Base-by-base conservation (phyloP, 2,888 invertebrate genomes). In the Lasioglossum villosulum region DNA sequence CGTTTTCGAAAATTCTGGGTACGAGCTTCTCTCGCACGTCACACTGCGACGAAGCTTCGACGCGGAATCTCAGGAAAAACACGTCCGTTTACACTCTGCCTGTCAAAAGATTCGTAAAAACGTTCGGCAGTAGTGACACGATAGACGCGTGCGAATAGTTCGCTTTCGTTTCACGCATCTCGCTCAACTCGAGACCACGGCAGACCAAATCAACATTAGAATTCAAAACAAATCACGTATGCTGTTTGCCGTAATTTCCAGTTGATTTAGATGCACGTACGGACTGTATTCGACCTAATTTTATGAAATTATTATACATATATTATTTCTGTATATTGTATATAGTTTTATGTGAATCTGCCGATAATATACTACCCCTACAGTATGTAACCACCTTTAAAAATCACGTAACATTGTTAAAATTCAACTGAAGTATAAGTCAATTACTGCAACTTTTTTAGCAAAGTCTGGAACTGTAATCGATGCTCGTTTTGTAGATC, bases 81-180 rank as follows among this genome's bases (percentile, higher is more conserved):
- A 34, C 23, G 12, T 34, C 34, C 10, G 12, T 52, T 73, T 52
- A 73, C 48, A 52, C 19, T 23, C 48, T 82, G 80, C 80, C 87
- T 56, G 63, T 86, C 78, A 78, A 89, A 86, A 88, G 72, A 86
- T 88, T 63, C 48, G 72, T 87, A 83, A 81, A 84, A 89, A 80
- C 78, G 84, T 84, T 77, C 86, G 90, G 87, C 88, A 90, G 90
- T 90, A 87, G 86, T 48, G 75, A 83, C 34, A 34, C 73, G 23
- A 68, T 72, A 80, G 77, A 78, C 82, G 75, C 82, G 78, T 78
- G 73, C 84, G 84, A 86, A 84, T 86, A 77, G 63, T 70, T 85
- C 48, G 27, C 14, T 12, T 12, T 23, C 23, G 23, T 68, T 68
- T 23, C 68, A 5, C 19, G 10, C 23, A 27, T 19, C 37, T 16